These are phyloP conservation scores for Hystrix brachyura DNA, from an alignment of 2,113 vertebrate species.

Conservation along the genomic window DNA sequence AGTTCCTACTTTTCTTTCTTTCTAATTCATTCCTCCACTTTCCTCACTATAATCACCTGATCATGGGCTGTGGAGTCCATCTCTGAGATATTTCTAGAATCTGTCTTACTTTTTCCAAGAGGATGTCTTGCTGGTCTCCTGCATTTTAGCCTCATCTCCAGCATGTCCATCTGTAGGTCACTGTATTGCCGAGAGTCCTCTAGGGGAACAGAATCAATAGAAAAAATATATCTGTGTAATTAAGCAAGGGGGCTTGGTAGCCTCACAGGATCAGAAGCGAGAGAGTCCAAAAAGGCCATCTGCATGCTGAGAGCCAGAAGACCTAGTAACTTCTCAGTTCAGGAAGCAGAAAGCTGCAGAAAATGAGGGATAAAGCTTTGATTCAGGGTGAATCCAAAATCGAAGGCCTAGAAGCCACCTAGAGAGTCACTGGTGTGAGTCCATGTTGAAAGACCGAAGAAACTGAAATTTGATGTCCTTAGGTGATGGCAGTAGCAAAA, in stretches of 20 bases:
- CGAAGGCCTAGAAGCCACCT: neutral
- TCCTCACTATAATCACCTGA: neutral
- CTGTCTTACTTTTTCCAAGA: neutral
- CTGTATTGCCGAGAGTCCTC: neutral
- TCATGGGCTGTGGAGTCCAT: rapidly evolving
- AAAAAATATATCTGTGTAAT: neutral
- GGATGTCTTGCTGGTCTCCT: neutral
- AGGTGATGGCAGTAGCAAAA: neutral
- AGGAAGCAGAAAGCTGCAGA: neutral
- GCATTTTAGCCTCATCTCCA: neutral
- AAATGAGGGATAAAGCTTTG: neutral
- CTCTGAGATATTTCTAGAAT: constrained; percentile 9
- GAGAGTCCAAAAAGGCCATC: neutral
- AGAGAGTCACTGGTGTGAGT: neutral
- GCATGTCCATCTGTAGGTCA: neutral
- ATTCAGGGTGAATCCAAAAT: neutral
- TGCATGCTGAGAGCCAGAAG: neutral
- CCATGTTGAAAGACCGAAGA: neutral
- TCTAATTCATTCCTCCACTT: neutral
- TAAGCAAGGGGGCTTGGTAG: neutral
- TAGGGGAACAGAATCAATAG: neutral
- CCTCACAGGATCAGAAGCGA: neutral
- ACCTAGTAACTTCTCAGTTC: neutral
- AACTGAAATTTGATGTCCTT: neutral
- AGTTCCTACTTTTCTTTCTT: neutral